Conservation (phyloP, 2,113 vertebrate species). For the Maccullochella peelii region DNA sequence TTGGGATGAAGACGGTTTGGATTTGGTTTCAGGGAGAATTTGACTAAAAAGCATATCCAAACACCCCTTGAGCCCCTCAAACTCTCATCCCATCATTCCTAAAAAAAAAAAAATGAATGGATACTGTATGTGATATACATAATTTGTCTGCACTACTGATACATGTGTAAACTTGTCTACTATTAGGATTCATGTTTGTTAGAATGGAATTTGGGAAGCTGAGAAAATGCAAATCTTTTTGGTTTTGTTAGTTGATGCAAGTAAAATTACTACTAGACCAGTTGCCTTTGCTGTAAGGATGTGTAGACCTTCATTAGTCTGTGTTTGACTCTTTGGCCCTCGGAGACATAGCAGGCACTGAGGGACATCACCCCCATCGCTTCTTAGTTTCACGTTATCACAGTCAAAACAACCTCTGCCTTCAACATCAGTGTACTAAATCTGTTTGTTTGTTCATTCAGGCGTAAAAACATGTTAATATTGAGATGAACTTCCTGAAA, state of each 20-base stretch:
- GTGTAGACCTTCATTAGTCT: conserved; percentile 54
- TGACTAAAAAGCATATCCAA: conserved; percentile 73
- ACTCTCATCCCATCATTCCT: conserved; percentile 43
- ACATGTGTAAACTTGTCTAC: conserved; percentile 72
- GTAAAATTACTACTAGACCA: conserved; percentile 68
- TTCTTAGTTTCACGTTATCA: conserved; percentile 41
- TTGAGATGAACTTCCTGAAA: conserved; percentile 59
- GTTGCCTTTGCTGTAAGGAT: conserved; percentile 75
- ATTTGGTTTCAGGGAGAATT: conserved; percentile 80
- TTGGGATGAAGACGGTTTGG: conserved; percentile 75
- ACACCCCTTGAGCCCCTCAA: conserved; percentile 32
- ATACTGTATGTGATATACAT: conserved; percentile 74
- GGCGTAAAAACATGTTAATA: conserved; percentile 28
- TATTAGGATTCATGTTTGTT: conserved; percentile 75
- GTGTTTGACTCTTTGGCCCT: conserved; percentile 39
- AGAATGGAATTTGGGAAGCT: conserved; percentile 59
- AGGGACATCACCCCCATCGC: conserved; percentile 8
- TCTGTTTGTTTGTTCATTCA: conserved; percentile 26
- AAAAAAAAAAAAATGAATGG: conserved; percentile 55
- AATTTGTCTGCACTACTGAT: conserved; percentile 80
- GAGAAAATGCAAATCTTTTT: conserved; percentile 53
- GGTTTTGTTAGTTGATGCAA: conserved; percentile 62
- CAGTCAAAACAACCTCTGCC: conserved; percentile 60
- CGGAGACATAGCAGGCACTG: conserved; percentile 18
- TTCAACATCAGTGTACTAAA: conserved; percentile 41